These are phyloP conservation scores for Spizaetus ornatus DNA, from an alignment of 2,113 vertebrate genomes.

Conservation along the genomic window DNA sequence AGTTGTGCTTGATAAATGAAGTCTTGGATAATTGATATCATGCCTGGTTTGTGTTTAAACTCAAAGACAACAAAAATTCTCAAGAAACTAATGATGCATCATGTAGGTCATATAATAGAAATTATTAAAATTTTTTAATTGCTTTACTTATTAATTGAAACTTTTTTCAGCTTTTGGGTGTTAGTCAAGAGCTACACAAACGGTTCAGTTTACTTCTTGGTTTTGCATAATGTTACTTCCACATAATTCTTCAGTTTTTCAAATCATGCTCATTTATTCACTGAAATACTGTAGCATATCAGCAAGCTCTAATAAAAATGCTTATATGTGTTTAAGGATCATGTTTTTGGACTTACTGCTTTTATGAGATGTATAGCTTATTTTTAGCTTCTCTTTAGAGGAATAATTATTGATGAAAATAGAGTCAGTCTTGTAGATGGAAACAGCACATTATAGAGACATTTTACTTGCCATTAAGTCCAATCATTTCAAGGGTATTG, in stretches of 20 bases:
- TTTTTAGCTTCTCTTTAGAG: not conserved
- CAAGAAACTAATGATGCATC: not conserved
- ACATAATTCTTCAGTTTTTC: not conserved
- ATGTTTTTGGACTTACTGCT: not conserved
- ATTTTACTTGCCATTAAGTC: not conserved
- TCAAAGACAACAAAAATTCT: not conserved
- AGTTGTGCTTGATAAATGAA: not conserved
- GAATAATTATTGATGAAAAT: not conserved
- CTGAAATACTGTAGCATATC: not conserved
- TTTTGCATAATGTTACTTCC: not conserved
- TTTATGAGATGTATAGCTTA: not conserved
- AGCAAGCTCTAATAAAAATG: not conserved
- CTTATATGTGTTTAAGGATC: slow-evolving; percentile 2
- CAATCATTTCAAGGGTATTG: not conserved
- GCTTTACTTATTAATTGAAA: not conserved
- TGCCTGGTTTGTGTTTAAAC: not conserved
- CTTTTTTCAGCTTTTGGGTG: not conserved
- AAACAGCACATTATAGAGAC: not conserved
- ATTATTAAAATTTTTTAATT: not conserved
- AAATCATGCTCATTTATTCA: not conserved
- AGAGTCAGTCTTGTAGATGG: not conserved
- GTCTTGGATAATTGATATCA: not conserved
- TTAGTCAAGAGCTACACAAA: not conserved
- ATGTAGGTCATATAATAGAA: not conserved
- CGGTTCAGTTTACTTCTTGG: not conserved